A percentile compares a stretch with the other conserved stretches of the same genome.
These are phyloP conservation scores for Benthochromis sp. DNA, from an alignment of 2,113 vertebrate species.

Conservation along the genomic window DNA sequence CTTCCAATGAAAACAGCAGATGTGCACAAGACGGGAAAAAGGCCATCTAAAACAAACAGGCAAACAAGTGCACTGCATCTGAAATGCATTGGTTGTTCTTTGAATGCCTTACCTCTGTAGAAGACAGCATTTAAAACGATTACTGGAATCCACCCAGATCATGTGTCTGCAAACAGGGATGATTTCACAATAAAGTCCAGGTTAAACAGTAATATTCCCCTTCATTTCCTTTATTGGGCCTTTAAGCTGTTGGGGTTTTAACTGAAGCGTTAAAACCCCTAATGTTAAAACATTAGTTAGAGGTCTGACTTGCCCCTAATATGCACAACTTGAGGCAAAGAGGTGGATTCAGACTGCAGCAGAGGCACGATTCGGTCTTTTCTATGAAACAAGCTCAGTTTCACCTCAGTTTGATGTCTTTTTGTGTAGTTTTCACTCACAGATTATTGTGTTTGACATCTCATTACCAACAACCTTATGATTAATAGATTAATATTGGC, in stretches of 20 bases:
- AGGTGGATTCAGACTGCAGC: not conserved
- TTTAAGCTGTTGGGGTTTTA: conserved; percentile 41
- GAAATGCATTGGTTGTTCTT: not conserved
- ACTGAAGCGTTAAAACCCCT: not conserved
- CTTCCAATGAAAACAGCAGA: conserved; percentile 37
- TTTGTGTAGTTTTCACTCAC: not conserved
- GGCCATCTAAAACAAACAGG: not conserved
- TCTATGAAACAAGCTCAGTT: not conserved
- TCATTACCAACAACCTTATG: not conserved
- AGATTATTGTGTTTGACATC: not conserved
- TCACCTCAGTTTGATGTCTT: not conserved
- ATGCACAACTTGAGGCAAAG: conserved; percentile 29
- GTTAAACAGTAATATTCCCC: conserved; percentile 4
- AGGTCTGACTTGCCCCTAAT: not conserved
- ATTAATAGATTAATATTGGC: not conserved
- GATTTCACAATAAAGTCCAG: conserved; percentile 31
- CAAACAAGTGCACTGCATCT: not conserved
- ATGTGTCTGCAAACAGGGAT: conserved; percentile 6
- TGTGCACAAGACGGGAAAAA: not conserved
- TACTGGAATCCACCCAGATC: not conserved
- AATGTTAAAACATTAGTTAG: not conserved
- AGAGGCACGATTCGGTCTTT: accelerated
- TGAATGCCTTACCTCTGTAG: not conserved
- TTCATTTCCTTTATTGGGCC: conserved; percentile 35
- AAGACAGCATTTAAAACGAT: not conserved